Evolutionary conservation across 2,888 invertebrate genomes (phyloP).

Genomic region (Limnephilus lunatus): DNA sequence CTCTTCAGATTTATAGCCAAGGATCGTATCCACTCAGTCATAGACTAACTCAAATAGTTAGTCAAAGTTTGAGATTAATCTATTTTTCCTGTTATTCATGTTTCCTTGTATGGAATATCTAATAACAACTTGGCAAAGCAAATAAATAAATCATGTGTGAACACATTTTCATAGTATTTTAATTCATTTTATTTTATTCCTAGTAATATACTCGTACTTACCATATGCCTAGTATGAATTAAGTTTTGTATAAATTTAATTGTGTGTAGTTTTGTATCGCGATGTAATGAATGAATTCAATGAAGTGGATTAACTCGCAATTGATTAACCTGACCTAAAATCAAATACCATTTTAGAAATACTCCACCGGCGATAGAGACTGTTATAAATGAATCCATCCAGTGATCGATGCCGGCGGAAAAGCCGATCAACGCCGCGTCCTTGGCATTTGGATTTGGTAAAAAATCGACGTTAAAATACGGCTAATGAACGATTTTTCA

Average conservation of each 20-base stretch:
- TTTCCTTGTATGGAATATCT: background rate
- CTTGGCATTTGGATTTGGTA: slow-evolving; percentile 55
- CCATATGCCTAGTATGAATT: background rate
- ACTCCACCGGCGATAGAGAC: background rate
- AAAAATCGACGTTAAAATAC: slow-evolving; percentile 17
- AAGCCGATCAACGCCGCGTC: slow-evolving; percentile 44
- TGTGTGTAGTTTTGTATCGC: background rate
- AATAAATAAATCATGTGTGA: background rate
- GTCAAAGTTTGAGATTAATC: background rate
- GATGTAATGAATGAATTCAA: slow-evolving; percentile 22
- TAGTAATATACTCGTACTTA: background rate
- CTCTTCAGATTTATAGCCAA: too few relatives aligned
- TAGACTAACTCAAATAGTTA: too few relatives aligned
- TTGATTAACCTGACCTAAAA: slow-evolving; percentile 44
- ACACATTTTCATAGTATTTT: background rate
- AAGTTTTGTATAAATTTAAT: background rate
- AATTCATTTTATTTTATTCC: background rate
- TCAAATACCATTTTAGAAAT: slow-evolving; percentile 25
- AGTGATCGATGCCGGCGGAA: slow-evolving; percentile 48
- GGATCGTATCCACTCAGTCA: too few relatives aligned
- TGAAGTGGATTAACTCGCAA: slow-evolving; percentile 24
- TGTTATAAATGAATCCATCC: slow-evolving; percentile 54
- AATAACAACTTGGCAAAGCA: background rate
- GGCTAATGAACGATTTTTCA: slow-evolving; percentile 47
- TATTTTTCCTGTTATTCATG: background rate